Base-by-base conservation (phyloP, 2,888 invertebrate species). In the Trilocha varians region DNA sequence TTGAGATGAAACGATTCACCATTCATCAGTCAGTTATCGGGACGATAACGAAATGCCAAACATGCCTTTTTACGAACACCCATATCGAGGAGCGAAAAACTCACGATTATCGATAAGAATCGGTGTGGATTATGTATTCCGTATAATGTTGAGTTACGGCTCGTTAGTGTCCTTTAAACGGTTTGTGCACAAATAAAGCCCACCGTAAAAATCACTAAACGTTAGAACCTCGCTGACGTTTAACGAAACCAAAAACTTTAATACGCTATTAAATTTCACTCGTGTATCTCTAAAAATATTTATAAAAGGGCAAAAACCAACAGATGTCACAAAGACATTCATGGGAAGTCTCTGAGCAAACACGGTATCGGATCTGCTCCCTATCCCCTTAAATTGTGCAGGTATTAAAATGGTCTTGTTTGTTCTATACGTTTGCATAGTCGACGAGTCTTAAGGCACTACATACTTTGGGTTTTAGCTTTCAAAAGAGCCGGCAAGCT, bases 391-490 rank as follows among this genome's bases (percentile, higher is more conserved):
- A 78, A 79, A 79, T 76, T 76, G 76, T 77, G 65, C 73, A 74
- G 74, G 77, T 80, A 80, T 78, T 78, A 78, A 75, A 67, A 69
- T 60, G 62, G 65, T 59, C 52, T 55, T 84, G 70, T 84, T 82
- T 82, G 69, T 62, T 46, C 57, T 59, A 65, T 51, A 48, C 78
- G 78, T 87, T 84, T 83, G 69, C 58, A 63, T 61, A 71, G 76
- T 77, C 76, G 78, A 78, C 74, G 82, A 74, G 80, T 76, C 74
- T 78, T 65, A 67, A 80, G 75, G 73, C 78, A 76, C 67, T 77
- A 85, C 85, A 85, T 65, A 84, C 80, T 75, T 86, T 74, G 78
- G 76, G 84, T 86, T 85, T 87, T 85, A 86, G 70, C 75, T 84
- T 82, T 82, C 84, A 84, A 85, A 80, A 73, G 78, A 53, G 70